These are phyloP conservation scores for Osedax fenrisi DNA, from an alignment of 2,888 invertebrate species.

Conservation along the genomic window DNA sequence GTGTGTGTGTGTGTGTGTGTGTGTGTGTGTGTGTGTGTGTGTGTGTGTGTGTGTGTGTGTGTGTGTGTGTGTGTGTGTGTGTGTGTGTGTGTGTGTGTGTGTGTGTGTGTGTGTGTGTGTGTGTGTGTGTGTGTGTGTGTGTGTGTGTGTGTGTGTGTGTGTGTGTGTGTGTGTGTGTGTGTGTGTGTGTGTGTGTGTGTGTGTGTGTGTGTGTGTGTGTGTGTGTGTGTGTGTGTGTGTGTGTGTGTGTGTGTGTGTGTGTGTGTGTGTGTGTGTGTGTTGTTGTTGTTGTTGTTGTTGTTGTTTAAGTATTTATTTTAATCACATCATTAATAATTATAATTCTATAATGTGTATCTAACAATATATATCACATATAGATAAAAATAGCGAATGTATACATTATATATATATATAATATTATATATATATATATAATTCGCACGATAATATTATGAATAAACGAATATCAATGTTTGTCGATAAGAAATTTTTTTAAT, in stretches of 20 bases:
- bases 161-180: slow-evolving; percentile 1
- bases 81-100: neutral
- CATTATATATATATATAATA: too few species aligned
- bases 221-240: slow-evolving; percentile 10
- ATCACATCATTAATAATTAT: too few species aligned
- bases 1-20: slow-evolving; percentile 13
- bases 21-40: slow-evolving; percentile 13
- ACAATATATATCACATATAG: too few species aligned
- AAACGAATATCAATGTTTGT: too few species aligned
- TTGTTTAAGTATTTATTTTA: too few species aligned
- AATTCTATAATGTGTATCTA: too few species aligned
- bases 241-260: slow-evolving; percentile 9
- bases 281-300: neutral
- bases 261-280: neutral
- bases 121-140: slow-evolving; percentile 1
- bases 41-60: neutral
- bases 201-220: neutral
- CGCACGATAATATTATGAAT: too few species aligned
- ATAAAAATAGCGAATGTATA: too few species aligned
- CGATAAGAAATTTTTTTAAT: too few species aligned
- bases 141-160: neutral
- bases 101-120: neutral
- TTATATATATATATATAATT: too few species aligned
- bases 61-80: neutral
- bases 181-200: neutral